These are phyloP conservation scores for Osmerus eperlanus DNA, from an alignment of 2,113 vertebrate species.

Conservation along the genomic window DNA sequence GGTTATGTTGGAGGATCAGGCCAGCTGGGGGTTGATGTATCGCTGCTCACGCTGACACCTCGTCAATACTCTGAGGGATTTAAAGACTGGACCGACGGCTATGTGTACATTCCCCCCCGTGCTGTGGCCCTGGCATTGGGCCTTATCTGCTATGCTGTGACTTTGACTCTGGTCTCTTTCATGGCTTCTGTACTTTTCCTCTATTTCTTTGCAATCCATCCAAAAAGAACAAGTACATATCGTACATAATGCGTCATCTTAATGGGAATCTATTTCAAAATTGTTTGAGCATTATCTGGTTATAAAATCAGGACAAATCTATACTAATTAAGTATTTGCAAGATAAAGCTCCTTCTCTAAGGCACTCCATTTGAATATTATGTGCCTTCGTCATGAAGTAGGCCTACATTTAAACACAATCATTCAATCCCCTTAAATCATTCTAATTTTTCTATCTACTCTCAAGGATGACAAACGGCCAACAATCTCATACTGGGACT, in stretches of 20 bases:
- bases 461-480: conserved; percentile 51
- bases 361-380: too few relatives aligned
- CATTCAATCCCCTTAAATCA: too few relatives aligned
- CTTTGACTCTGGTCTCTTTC: background rate
- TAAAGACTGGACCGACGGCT: conserved; percentile 18
- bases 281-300: too few relatives aligned
- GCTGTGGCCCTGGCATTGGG: background rate
- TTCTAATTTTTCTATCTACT: too few relatives aligned
- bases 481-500: conserved; percentile 51
- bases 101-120: conserved; percentile 12
- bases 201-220: background rate
- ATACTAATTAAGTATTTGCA: background rate
- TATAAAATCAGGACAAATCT: background rate
- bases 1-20: conserved; percentile 35
- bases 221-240: background rate
- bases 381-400: conserved; percentile 33
- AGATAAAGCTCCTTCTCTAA: too few relatives aligned
- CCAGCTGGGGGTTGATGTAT: conserved; percentile 44
- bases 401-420: conserved; percentile 14
- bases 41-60: conserved; percentile 39
- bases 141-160: background rate
- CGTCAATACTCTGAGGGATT: conserved; percentile 35
- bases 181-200: background rate
- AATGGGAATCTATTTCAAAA: too few relatives aligned
- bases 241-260: too few relatives aligned